phyloP scores from a whole-genome alignment of 2,113 vertebrate species.

The Odocoileus virginianus region DNA sequence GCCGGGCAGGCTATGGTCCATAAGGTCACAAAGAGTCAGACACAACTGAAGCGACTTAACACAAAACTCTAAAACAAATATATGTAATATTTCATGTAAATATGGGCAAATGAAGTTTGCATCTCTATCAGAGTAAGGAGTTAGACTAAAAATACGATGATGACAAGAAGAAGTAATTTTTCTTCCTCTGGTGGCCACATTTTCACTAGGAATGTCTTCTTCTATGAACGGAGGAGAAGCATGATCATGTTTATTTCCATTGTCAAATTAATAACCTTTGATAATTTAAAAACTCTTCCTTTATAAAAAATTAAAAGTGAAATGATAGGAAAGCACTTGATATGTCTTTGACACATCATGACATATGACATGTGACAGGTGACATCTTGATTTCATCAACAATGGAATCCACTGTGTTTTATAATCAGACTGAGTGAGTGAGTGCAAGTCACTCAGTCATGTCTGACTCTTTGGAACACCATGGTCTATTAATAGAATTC shows the following conservation, averaged over 20 bases:
- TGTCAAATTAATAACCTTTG: background rate
- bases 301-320: background rate
- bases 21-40: background rate
- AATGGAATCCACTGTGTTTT: background rate
- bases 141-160: background rate
- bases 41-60: background rate
- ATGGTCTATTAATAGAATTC: background rate
- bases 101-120: background rate
- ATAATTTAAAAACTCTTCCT: background rate
- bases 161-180: background rate
- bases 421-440: background rate
- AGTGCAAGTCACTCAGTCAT: background rate
- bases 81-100: background rate
- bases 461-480: background rate
- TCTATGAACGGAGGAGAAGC: background rate
- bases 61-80: background rate
- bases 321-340: background rate
- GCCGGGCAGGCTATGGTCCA: background rate
- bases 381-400: background rate
- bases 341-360: background rate
- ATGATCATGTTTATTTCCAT: background rate
- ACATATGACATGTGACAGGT: background rate
- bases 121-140: background rate
- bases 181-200: background rate
- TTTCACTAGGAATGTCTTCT: background rate